Evolutionary conservation across 37 sponge, comb jelly and placozoan genomes (phyloP).

Genomic region (Cliona cf. orientalis): DNA sequence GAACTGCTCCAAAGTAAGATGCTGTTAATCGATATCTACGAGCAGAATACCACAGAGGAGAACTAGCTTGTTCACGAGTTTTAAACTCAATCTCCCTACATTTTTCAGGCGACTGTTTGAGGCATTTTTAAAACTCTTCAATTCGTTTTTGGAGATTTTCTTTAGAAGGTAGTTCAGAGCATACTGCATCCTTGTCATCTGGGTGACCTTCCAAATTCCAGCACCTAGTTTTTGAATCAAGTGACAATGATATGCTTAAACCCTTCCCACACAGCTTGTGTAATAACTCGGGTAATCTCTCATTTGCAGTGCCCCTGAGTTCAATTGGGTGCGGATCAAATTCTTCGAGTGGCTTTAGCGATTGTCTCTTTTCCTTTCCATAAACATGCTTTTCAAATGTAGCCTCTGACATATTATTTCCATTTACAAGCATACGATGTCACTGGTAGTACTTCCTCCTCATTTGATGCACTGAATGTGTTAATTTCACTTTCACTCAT

Average conservation of each 20-base stretch:
- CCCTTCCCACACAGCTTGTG: background rate
- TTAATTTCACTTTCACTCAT: background rate
- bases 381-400: slow-evolving; percentile 49
- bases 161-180: background rate
- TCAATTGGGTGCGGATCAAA: slow-evolving; percentile 46
- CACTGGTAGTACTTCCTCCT: slow-evolving; percentile 22
- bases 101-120: background rate
- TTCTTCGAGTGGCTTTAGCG: slow-evolving; percentile 3
- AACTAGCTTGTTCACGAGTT: slow-evolving; percentile 24
- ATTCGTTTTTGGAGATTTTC: background rate
- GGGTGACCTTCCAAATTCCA: too few species aligned
- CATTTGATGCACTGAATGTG: background rate
- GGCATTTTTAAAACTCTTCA: slow-evolving; percentile 12
- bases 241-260: slow-evolving; percentile 15
- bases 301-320: background rate
- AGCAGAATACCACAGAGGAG: slow-evolving; percentile 7
- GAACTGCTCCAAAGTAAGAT: slow-evolving; percentile 48
- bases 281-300: background rate
- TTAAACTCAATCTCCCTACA: slow-evolving; percentile 15
- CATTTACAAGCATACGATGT: slow-evolving; percentile 38
- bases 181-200: too few species aligned
- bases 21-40: slow-evolving; percentile 25
- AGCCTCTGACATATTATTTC: slow-evolving; percentile 29
- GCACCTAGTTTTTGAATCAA: background rate
- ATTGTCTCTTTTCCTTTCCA: slow-evolving; percentile 20